Base-by-base conservation (phyloP, 2,888 invertebrate species). In the Campaea margaritaria region DNA sequence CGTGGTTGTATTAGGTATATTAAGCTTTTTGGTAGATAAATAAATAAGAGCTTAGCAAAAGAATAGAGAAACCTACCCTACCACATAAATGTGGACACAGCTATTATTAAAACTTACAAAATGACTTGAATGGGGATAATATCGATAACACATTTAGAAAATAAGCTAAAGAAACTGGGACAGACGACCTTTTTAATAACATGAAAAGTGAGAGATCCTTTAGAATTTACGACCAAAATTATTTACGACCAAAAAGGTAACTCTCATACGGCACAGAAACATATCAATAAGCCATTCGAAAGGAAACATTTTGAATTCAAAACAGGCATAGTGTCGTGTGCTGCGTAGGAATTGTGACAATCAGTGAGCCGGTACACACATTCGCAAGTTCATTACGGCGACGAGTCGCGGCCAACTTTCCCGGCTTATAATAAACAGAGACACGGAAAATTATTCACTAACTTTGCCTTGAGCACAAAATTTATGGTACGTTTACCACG, bases 401-500 rank as follows among this genome's bases (percentile, higher is more conserved):
- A 81, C 83, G 82, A 85, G 83, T 85, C 79, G 75, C 79, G 73
- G 76, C 78, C 75, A 87, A 89, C 88, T 89, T 87, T 79, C 76
- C 78, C 77, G 76, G 88, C 85, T 86, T 86, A 90, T 87, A 89
- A 89, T 89, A 89, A 89, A 89, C 91, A 90, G 89, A 89, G 88
- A 90, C 89, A 89, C 83, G 85, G 87, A 87, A 87, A 89, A 90
- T 91, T 90, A 90, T 90, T 90, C 89, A 83, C 83, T 83, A 89
- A 91, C 88, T 90, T 91, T 83, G 81, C 73, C 80, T 83, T 80
- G 85, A 86, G 85, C 82, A 81, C 76, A 79, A 86, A 90, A 90
- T 91, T 90, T 91, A 90, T 90, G 88, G 88, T 86, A 87, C 86
- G 84, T 84, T 89, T 85, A 87, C 89, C 86, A 83, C 87, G 79